These are phyloP conservation scores for Lepidurus packardi DNA, from an alignment of 1,140 invertebrate genomes.

Conservation along the genomic window DNA sequence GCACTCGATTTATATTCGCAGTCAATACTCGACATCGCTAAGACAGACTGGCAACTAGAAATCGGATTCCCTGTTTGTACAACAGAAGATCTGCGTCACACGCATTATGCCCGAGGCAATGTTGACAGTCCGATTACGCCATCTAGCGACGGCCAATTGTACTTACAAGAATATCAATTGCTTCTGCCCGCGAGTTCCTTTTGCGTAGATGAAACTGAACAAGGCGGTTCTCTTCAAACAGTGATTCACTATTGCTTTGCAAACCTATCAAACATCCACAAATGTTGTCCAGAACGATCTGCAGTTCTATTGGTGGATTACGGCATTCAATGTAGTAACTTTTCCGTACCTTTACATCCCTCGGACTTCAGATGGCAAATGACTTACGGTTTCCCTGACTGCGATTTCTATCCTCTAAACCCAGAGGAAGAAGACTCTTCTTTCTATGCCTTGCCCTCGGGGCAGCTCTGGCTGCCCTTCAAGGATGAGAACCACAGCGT, in stretches of 20 bases:
- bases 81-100: not conserved
- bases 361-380: too few species aligned
- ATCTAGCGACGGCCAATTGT: not conserved
- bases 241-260: not conserved
- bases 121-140: not conserved
- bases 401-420: too few species aligned
- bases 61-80: not conserved
- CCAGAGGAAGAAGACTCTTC: too few species aligned
- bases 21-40: too few species aligned
- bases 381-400: too few species aligned
- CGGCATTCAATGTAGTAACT: not conserved
- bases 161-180: not conserved
- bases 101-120: not conserved
- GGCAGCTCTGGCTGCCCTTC: too few species aligned
- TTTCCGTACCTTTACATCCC: not conserved
- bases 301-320: not conserved
- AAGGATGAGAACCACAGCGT: too few species aligned
- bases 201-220: not conserved
- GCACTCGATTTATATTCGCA: too few species aligned
- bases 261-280: not conserved
- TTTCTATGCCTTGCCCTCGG: too few species aligned
- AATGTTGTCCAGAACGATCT: not conserved
- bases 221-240: not conserved
- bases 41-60: too few species aligned
- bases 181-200: not conserved